A percentile compares a stretch with the other conserved stretches of the same genome.
phyloP scores from a whole-genome alignment of 2,888 invertebrate genomes.

The Lycaena phlaeas region DNA sequence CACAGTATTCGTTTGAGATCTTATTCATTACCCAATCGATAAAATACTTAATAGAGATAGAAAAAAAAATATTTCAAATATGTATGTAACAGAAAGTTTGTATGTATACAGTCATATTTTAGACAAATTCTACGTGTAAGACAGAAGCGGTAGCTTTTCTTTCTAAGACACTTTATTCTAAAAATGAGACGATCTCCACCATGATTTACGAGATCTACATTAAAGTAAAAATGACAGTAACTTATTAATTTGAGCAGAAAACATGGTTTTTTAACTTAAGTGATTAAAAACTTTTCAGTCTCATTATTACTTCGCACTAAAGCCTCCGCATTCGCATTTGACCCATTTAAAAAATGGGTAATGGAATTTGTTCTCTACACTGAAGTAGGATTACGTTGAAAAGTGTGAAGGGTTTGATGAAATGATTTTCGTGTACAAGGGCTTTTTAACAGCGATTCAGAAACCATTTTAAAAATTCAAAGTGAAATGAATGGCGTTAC shows the following conservation, averaged over 20 bases:
- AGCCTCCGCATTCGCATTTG: background rate
- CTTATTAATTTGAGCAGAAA: background rate
- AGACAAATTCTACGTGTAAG: too few relatives aligned
- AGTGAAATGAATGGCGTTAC: too few relatives aligned
- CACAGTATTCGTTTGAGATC: too few relatives aligned
- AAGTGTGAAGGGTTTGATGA: conserved; percentile 1
- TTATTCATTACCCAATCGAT: too few relatives aligned
- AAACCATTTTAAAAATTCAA: background rate
- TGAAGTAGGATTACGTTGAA: conserved; percentile 1
- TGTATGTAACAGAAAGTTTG: too few relatives aligned
- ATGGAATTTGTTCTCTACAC: conserved; percentile 1
- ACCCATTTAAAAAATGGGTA: conserved; percentile 2
- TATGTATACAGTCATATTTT: too few relatives aligned
- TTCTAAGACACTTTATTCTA: too few relatives aligned
- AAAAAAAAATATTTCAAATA: too few relatives aligned
- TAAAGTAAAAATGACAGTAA: background rate
- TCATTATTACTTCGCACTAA: conserved; percentile 4
- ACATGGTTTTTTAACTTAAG: conserved; percentile 4
- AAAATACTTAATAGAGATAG: too few relatives aligned
- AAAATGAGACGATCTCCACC: too few relatives aligned
- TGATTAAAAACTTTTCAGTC: conserved; percentile 2
- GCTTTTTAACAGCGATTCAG: background rate
- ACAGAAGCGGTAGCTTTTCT: too few relatives aligned
- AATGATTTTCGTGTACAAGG: conserved; percentile 1
- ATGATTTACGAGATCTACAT: background rate